Base-by-base conservation (phyloP, 2,888 invertebrate species). In the Euphydryas editha region DNA sequence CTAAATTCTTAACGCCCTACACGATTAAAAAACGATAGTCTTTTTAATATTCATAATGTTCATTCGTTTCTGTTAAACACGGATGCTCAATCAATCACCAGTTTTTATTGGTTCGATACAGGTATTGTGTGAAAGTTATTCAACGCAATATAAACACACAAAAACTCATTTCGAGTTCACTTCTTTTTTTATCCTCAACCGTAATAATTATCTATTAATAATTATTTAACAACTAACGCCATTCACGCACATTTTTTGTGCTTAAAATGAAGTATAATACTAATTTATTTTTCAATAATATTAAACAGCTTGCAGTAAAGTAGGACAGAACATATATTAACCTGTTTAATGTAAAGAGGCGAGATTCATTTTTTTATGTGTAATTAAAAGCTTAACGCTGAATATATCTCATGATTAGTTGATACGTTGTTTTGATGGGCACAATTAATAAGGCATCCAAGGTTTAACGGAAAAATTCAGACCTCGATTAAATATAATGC, bases 401-500 rank as follows among this genome's bases (percentile, higher is more conserved):
- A 84, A 89, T 90, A 86, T 83, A 84, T 86, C 84, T 86, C 78
- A 84, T 76, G 77, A 74, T 80, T 85, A 85, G 85, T 80, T 81
- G 80, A 82, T 76, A 77, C 75, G 77, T 78, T 73, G 76, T 79
- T 73, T 77, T 78, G 83, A 85, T 82, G 78, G 77, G 74, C 75
- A 72, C 75, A 71, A 71, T 81, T 91, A 91, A 90, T 88, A 91
- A 92, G 90, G 90, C 91, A 90, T 92, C 90, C 90, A 82, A 84
- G 75, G 79, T 76, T 84, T 82, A 87, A 84, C 80, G 78, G 82
- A 83, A 82, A 85, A 84, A 83, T 83, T 80, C 81, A 78, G 84
- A 84, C 83, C 71, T 84, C 81, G 76, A 85, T 79, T 85, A 84
- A 86, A 86, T 84, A 76, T 87, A 84, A 86, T 86, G 83, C 86